Evolutionary conservation across 2,888 invertebrate genomes (phyloP).

Genomic region (Hermaeophaga mercurialis): DNA sequence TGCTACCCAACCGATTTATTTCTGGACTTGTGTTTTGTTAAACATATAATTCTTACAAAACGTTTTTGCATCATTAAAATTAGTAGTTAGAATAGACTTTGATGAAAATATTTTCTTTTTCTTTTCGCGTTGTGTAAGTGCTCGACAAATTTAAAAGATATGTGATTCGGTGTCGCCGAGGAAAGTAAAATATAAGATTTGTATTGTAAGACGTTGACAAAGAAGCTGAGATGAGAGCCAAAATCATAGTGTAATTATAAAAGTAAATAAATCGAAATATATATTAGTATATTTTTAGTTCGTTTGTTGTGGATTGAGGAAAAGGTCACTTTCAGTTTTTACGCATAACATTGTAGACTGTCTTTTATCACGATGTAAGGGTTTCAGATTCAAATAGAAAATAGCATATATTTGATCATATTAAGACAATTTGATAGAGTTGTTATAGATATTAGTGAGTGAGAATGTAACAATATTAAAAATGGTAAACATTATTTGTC

Average conservation of each 20-base stretch:
- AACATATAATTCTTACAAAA: constrained; percentile 48
- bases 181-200: constrained; percentile 13
- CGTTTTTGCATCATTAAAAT: constrained; percentile 44
- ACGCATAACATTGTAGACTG: too few relatives aligned
- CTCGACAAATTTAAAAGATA: neutral
- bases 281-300: constrained; percentile 10
- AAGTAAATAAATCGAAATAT: constrained; percentile 7
- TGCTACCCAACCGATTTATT: constrained; percentile 51
- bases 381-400: too few relatives aligned
- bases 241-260: constrained; percentile 1
- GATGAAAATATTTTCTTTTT: constrained; percentile 28
- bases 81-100: constrained; percentile 32
- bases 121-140: constrained; percentile 13
- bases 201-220: neutral
- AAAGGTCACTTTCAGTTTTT: too few relatives aligned
- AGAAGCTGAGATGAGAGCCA: constrained; percentile 11
- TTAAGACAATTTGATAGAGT: too few relatives aligned
- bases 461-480: too few relatives aligned
- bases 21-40: constrained; percentile 52
- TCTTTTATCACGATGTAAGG: too few relatives aligned
- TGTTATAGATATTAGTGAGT: too few relatives aligned
- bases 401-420: too few relatives aligned
- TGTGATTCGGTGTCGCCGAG: constrained; percentile 11
- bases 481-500: too few relatives aligned
- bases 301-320: neutral